phyloP scores from a whole-genome alignment of 2,888 invertebrate genomes.

The Aquatica leii region DNA sequence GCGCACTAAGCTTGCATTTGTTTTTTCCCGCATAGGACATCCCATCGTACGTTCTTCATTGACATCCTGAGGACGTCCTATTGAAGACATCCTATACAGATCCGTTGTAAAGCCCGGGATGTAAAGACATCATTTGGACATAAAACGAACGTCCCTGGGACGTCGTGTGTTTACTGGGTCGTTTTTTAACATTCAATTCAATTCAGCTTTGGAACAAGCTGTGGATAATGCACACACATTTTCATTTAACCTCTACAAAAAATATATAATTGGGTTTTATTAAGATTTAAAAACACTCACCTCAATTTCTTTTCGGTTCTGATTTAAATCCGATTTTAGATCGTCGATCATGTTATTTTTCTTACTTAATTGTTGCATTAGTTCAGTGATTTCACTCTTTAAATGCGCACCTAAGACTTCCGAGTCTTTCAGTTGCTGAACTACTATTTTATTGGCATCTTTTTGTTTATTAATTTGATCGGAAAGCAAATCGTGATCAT shows the following conservation, averaged over 20 bases:
- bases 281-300: constrained; percentile 48
- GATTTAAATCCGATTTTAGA: constrained; percentile 64
- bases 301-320: constrained; percentile 67
- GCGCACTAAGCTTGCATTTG: too few relatives aligned
- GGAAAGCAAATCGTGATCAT: constrained; percentile 65
- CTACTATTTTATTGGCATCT: constrained; percentile 57
- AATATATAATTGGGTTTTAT: too few relatives aligned
- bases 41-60: too few relatives aligned
- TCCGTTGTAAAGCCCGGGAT: too few relatives aligned
- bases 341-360: constrained; percentile 65
- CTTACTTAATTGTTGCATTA: constrained; percentile 63
- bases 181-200: constrained; percentile 55
- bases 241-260: constrained; percentile 64
- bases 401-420: constrained; percentile 65
- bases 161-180: too few relatives aligned
- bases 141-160: too few relatives aligned
- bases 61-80: too few relatives aligned
- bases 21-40: too few relatives aligned
- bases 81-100: too few relatives aligned
- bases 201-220: constrained; percentile 61
- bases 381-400: constrained; percentile 65
- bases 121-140: too few relatives aligned
- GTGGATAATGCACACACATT: constrained; percentile 68
- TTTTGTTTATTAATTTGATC: constrained; percentile 58
- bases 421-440: constrained; percentile 64